A percentile compares a stretch with the other conserved stretches of the same genome.
phyloP scores from a whole-genome alignment of 2,888 invertebrate genomes.

The Bhutanitis thaidina region DNA sequence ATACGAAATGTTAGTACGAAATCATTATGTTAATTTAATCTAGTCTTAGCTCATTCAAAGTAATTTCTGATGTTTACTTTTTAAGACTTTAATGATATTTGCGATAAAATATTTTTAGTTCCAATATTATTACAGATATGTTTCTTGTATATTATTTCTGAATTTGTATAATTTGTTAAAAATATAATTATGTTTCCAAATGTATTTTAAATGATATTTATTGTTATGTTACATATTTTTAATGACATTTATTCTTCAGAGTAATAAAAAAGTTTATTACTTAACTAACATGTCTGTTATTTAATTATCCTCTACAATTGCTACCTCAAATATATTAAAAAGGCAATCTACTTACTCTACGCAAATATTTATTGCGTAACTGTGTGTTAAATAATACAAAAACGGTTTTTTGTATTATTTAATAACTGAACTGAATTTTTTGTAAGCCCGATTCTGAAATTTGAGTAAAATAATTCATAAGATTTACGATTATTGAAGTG shows the following conservation, averaged over 20 bases:
- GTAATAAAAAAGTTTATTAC: conserved; percentile 16
- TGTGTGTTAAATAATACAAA: no score
- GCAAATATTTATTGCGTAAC: no score
- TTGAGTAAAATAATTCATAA: no score
- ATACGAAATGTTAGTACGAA: background rate
- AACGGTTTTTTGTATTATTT: no score
- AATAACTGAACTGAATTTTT: no score
- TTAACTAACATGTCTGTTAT: conserved; percentile 11
- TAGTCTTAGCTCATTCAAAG: conserved; percentile 41
- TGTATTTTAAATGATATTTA: conserved; percentile 14
- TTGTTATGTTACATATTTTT: conserved; percentile 13
- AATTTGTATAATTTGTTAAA: conserved; percentile 11
- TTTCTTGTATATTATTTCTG: background rate
- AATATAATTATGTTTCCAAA: conserved; percentile 19
- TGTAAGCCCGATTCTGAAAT: no score
- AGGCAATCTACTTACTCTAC: no score
- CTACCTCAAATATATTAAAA: no score
- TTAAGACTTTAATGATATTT: conserved; percentile 13
- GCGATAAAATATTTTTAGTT: conserved; percentile 11
- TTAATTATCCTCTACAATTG: background rate
- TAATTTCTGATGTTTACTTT: conserved; percentile 7
- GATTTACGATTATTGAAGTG: no score
- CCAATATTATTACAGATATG: background rate
- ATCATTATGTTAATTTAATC: conserved; percentile 20
- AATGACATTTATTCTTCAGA: conserved; percentile 13